Conservation (phyloP, 2,888 invertebrate species). For the Xylophagus ater region DNA sequence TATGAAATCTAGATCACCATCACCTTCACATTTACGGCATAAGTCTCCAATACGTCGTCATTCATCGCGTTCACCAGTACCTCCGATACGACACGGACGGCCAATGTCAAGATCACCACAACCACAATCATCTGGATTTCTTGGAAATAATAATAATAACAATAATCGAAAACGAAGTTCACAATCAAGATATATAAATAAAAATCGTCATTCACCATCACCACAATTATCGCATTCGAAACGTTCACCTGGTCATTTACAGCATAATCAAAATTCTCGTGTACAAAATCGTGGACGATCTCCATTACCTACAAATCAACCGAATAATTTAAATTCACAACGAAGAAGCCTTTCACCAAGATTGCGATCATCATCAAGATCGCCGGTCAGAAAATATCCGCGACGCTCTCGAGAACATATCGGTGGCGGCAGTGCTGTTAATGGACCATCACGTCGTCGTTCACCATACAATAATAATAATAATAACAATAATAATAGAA, state of each 20-base stretch:
- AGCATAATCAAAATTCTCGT: no score
- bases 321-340: neutral
- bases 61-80: conserved; percentile 10
- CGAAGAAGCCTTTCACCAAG: neutral
- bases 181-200: neutral
- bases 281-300: conserved; percentile 1
- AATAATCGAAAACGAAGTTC: no score
- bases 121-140: conserved; percentile 3
- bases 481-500: conserved; percentile 8
- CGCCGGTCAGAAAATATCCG: conserved; percentile 7
- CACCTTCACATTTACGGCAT: conserved; percentile 1
- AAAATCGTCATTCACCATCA: conserved; percentile 4
- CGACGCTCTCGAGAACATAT: conserved; percentile 10
- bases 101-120: conserved; percentile 7
- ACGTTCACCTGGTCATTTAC: neutral
- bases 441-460: conserved; percentile 1
- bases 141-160: conserved; percentile 5
- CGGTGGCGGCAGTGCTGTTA: neutral
- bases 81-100: neutral
- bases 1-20: conserved; percentile 10
- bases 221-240: neutral
- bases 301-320: neutral
- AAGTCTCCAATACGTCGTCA: conserved; percentile 9
- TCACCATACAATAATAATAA: conserved; percentile 2
- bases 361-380: conserved; percentile 2